phyloP scores from a whole-genome alignment of 1,140 invertebrate species.

The Ganaspis sp. region DNA sequence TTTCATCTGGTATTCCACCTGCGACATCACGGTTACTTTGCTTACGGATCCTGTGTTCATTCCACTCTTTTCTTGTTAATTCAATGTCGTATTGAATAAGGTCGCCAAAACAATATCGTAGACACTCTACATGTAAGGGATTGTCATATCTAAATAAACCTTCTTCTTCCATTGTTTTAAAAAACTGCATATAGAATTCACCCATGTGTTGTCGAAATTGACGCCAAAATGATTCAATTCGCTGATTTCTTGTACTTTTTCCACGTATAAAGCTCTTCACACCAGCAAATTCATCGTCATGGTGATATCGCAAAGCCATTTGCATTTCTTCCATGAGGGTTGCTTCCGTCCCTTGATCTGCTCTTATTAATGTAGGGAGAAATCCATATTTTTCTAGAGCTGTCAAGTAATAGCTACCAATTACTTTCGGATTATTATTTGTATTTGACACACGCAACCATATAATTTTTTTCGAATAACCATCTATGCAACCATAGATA shows the following conservation, averaged over 20 bases:
- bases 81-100: constrained; percentile 23
- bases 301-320: constrained; percentile 13
- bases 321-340: constrained; percentile 17
- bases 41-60: too few relatives aligned
- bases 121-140: constrained; percentile 23
- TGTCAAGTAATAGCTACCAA: constrained; percentile 53
- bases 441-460: constrained; percentile 53
- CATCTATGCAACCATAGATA: too few relatives aligned
- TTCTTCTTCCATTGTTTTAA: constrained; percentile 29
- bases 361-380: constrained; percentile 47
- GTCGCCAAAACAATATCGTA: constrained; percentile 34
- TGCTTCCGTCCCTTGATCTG: constrained; percentile 51
- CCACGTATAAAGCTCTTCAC: too few relatives aligned
- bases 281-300: too few relatives aligned
- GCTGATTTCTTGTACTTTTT: too few relatives aligned
- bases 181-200: constrained; percentile 34
- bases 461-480: constrained; percentile 54
- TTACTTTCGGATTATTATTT: constrained; percentile 52
- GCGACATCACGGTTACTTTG: neutral
- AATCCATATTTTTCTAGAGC: constrained; percentile 41
- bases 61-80: constrained; percentile 7
- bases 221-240: too few relatives aligned
- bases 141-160: constrained; percentile 14
- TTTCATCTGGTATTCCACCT: constrained; percentile 7
- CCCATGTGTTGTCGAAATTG: too few relatives aligned